phyloP scores from a whole-genome alignment of 2,113 vertebrate species.

The Cyanocitta stelleri region DNA sequence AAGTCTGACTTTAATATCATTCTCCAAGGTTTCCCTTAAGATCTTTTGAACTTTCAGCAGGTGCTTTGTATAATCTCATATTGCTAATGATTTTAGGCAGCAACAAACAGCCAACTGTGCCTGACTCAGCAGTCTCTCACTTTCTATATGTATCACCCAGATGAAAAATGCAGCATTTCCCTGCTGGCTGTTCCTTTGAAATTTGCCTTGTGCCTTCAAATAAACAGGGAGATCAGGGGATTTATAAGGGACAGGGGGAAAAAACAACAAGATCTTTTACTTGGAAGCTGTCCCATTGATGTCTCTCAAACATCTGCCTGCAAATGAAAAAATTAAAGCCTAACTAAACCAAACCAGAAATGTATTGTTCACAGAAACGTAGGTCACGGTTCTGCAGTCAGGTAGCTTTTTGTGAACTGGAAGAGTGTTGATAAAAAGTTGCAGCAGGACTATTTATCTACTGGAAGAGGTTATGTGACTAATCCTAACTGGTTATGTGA shows the following conservation, averaged over 20 bases:
- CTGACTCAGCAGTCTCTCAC: constrained; percentile 32
- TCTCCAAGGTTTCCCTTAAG: not conserved
- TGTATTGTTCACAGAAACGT: rapidly evolving
- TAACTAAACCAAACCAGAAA: not conserved
- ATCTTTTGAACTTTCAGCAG: constrained; percentile 22
- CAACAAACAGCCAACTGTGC: not conserved
- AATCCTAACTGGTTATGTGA: not conserved
- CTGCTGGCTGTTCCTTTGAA: not conserved
- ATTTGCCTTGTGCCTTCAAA: not conserved
- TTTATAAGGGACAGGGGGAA: not conserved
- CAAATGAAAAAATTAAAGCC: not conserved
- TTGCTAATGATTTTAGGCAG: constrained; percentile 15
- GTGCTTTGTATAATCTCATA: constrained; percentile 9
- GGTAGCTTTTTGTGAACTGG: not conserved
- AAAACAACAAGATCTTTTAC: not conserved
- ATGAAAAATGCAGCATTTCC: not conserved
- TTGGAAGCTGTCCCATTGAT: not conserved
- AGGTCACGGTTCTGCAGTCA: not conserved
- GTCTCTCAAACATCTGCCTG: not conserved
- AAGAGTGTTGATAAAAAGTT: not conserved
- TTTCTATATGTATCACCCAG: not conserved
- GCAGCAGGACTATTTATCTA: not conserved
- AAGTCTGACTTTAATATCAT: not conserved
- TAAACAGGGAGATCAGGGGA: not conserved
- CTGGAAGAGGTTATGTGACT: not conserved